A percentile compares a stretch with the other conserved stretches of the same genome.
These are phyloP conservation scores for Mechanitis mazaeus DNA, from an alignment of 2,888 invertebrate genomes.

Conservation along the genomic window DNA sequence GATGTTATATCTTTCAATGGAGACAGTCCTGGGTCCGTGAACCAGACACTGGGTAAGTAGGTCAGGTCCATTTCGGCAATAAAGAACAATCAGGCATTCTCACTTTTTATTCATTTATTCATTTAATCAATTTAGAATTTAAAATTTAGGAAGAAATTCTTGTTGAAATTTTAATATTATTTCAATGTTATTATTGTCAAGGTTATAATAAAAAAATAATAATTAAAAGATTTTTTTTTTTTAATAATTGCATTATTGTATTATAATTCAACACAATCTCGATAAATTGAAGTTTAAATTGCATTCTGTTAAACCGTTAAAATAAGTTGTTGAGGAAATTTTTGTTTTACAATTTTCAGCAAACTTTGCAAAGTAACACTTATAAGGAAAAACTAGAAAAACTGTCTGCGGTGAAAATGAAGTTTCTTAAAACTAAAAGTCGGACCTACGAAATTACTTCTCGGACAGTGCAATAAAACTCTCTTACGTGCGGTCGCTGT, in stretches of 20 bases:
- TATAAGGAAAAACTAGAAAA: constrained; percentile 50
- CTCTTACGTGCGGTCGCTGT: constrained; percentile 37
- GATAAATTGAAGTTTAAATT: background rate
- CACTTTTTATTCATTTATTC: constrained; percentile 2
- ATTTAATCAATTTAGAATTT: constrained; percentile 7
- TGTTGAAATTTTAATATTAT: background rate
- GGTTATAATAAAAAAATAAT: no score
- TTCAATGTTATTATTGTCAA: background rate
- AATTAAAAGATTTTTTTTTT: no score
- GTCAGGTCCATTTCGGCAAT: constrained; percentile 18
- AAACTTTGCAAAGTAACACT: constrained; percentile 40
- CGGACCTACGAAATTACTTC: constrained; percentile 76
- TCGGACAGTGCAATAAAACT: constrained; percentile 74
- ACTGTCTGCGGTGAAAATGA: constrained; percentile 64
- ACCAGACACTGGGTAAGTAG: constrained; percentile 19
- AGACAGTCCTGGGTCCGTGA: constrained; percentile 14
- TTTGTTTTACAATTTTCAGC: constrained; percentile 30
- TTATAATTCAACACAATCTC: constrained; percentile 48
- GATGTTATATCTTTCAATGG: background rate
- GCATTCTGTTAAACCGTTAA: constrained; percentile 3
- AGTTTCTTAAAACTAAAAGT: constrained; percentile 63
- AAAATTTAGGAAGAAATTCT: constrained; percentile 6
- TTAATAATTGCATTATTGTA: constrained; percentile 38
- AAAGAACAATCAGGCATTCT: constrained; percentile 16
- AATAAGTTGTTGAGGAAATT: constrained; percentile 15